phyloP scores from a whole-genome alignment of 2,113 vertebrate species.

The Petroica traversi region DNA sequence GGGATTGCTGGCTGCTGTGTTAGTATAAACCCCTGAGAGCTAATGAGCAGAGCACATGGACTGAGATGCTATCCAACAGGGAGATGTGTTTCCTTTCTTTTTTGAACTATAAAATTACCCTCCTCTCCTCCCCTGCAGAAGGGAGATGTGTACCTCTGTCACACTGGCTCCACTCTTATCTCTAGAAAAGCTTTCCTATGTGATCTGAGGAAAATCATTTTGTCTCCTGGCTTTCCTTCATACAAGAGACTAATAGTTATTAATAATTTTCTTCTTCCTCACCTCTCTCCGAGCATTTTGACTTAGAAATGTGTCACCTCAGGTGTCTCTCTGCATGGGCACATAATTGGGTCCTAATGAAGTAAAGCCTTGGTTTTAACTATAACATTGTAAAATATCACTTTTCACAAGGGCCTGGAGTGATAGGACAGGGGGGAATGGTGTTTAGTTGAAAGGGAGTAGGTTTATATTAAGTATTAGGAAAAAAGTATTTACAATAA shows the following conservation, averaged over 20 bases:
- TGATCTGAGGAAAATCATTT: background rate
- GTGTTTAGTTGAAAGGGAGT: background rate
- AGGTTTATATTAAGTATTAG: background rate
- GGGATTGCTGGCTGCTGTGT: background rate
- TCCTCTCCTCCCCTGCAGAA: background rate
- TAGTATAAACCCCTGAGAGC: background rate
- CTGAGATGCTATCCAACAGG: constrained; percentile 1
- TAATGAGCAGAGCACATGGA: background rate
- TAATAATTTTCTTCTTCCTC: background rate
- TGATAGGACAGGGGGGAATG: background rate
- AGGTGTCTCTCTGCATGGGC: background rate
- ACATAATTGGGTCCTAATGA: background rate
- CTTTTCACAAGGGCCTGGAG: background rate
- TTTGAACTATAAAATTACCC: background rate
- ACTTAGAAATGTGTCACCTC: background rate
- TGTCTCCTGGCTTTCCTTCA: background rate
- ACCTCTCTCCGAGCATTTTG: background rate
- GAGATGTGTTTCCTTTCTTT: background rate
- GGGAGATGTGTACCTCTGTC: background rate
- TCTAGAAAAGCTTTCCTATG: background rate
- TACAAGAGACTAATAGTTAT: background rate
- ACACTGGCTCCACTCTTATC: background rate
- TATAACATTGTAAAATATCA: background rate
- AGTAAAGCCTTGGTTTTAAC: background rate
- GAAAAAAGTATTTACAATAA: background rate